A percentile compares a stretch with the other conserved stretches of the same genome.
phyloP scores from a whole-genome alignment of 1,140 invertebrate genomes.

The Colletes gigas region DNA sequence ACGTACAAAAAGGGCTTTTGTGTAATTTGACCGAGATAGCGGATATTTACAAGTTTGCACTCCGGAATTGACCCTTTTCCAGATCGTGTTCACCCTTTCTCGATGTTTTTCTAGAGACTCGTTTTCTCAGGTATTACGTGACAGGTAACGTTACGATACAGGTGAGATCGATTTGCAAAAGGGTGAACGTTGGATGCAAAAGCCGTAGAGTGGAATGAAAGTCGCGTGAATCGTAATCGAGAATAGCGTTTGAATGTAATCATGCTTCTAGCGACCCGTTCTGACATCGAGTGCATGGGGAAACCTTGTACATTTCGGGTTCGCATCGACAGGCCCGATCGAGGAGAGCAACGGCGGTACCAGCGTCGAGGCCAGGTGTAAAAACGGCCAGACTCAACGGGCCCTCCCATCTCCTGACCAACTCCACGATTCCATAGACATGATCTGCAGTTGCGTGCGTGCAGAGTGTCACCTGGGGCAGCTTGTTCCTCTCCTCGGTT shows the following conservation, averaged over 20 bases:
- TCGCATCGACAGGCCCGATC: conserved; percentile 85
- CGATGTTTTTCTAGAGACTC: no score
- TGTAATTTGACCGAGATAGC: no score
- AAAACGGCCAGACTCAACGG: conserved; percentile 88
- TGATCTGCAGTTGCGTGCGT: conserved; percentile 89
- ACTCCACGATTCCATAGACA: conserved; percentile 86
- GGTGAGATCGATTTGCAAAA: no score
- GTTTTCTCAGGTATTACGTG: no score
- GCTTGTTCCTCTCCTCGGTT: conserved; percentile 72
- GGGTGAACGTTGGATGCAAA: no score
- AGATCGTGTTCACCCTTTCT: no score
- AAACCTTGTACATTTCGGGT: conserved; percentile 84
- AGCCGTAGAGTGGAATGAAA: background rate
- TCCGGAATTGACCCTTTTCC: no score
- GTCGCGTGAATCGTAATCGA: background rate
- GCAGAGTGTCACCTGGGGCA: conserved; percentile 82
- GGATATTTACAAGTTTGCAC: no score
- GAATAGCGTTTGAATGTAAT: background rate
- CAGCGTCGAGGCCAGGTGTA: conserved; percentile 86
- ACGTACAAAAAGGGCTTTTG: no score
- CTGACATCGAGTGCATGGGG: conserved; percentile 67
- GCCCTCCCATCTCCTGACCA: conserved; percentile 87
- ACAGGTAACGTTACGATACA: no score
- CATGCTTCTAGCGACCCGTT: conserved; percentile 43
- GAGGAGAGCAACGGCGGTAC: conserved; percentile 83